phyloP scores from a whole-genome alignment of 2,797 vertebrate species.

The Dendrocincla fuliginosa region DNA sequence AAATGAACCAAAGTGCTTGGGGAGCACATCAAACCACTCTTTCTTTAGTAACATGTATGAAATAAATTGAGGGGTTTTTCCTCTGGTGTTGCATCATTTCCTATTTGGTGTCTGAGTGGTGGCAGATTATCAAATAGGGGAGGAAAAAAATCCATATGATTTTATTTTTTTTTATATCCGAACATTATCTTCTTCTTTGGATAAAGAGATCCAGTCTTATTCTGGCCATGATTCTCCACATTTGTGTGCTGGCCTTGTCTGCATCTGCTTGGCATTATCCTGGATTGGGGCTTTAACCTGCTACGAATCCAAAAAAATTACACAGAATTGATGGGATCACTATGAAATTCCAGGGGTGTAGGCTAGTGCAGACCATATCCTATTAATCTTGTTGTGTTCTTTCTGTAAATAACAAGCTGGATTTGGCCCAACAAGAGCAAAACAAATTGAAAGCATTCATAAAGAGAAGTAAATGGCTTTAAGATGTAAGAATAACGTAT shows the following conservation, averaged over 20 bases:
- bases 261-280: constrained; percentile 50
- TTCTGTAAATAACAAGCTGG: constrained; percentile 52
- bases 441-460: constrained; percentile 52
- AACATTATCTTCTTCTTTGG: not conserved
- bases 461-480: constrained; percentile 41
- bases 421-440: constrained; percentile 28
- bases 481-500: not conserved
- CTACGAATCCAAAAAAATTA: constrained; percentile 19
- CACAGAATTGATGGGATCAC: not conserved
- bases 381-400: constrained; percentile 32
- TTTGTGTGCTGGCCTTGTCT: not conserved
- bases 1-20: not conserved
- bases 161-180: not conserved
- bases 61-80: not conserved
- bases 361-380: not conserved
- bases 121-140: not conserved
- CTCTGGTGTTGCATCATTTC: not conserved
- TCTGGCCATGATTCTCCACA: not conserved
- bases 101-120: not conserved
- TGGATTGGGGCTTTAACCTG: constrained; percentile 19
- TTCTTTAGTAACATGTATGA: not conserved
- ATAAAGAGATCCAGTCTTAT: not conserved
- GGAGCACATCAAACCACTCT: not conserved
- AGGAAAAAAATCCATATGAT: not conserved
- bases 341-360: constrained; percentile 4